Evolutionary conservation across 2,888 invertebrate species (phyloP).

Genomic region (Phasia obesa): DNA sequence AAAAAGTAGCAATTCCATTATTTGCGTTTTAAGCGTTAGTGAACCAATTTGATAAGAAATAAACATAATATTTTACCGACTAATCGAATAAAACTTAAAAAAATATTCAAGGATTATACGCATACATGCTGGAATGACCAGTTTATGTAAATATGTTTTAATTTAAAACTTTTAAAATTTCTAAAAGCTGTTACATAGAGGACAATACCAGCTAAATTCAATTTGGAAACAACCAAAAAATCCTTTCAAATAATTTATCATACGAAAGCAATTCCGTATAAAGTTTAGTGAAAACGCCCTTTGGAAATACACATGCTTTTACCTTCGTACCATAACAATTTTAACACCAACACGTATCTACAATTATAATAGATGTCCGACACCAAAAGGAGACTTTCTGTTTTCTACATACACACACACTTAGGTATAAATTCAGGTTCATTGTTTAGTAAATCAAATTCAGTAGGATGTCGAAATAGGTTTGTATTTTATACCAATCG

Average conservation of each 20-base stretch:
- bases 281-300: slow-evolving; percentile 32
- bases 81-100: too few relatives aligned
- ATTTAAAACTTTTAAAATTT: slow-evolving; percentile 64
- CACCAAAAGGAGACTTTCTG: slow-evolving; percentile 29
- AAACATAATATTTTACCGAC: too few relatives aligned
- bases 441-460: slow-evolving; percentile 55
- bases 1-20: too few relatives aligned
- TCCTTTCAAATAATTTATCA: too few relatives aligned
- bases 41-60: too few relatives aligned
- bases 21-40: too few relatives aligned
- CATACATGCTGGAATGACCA: too few relatives aligned
- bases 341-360: slow-evolving; percentile 4
- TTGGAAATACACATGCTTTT: slow-evolving; percentile 30
- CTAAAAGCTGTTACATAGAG: slow-evolving; percentile 42
- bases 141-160: not conserved
- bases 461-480: not conserved
- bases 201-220: slow-evolving; percentile 65
- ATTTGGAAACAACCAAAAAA: too few relatives aligned
- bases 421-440: not conserved
- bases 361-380: slow-evolving; percentile 50
- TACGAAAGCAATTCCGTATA: too few relatives aligned
- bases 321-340: slow-evolving; percentile 47
- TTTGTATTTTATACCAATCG: slow-evolving; percentile 34
- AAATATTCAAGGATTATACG: too few relatives aligned
- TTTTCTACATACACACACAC: not conserved